These are phyloP conservation scores for Phrynosoma blainvillii DNA, from an alignment of 2,113 vertebrate species.

Conservation along the genomic window DNA sequence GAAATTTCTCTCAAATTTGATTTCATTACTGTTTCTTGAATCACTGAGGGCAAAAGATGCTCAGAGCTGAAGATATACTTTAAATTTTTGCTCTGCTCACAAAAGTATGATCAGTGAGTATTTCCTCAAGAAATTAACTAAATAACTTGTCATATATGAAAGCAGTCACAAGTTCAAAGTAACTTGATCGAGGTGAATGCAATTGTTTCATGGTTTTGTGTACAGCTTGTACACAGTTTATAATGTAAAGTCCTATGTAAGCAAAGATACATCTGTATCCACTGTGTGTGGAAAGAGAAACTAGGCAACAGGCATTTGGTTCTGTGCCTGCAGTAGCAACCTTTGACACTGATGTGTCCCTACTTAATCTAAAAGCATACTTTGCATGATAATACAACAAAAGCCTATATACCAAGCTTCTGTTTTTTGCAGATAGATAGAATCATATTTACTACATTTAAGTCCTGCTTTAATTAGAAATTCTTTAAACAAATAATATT, in stretches of 20 bases:
- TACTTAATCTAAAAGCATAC: neutral
- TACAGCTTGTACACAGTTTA: neutral
- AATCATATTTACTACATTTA: neutral
- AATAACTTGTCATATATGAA: too few species aligned
- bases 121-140: too few species aligned
- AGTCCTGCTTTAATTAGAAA: neutral
- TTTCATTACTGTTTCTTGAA: neutral
- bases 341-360: neutral
- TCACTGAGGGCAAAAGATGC: neutral
- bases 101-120: neutral
- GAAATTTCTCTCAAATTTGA: neutral
- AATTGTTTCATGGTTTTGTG: neutral
- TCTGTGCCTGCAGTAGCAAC: neutral
- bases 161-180: neutral
- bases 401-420: neutral
- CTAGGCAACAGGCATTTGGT: neutral
- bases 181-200: neutral
- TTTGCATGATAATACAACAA: neutral
- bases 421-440: neutral
- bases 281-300: neutral
- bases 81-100: neutral
- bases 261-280: neutral
- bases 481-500: neutral
- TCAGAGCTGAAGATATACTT: neutral
- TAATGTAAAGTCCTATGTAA: neutral